Conservation (phyloP, 2,797 vertebrate species). For the Heterohyrax brucei region DNA sequence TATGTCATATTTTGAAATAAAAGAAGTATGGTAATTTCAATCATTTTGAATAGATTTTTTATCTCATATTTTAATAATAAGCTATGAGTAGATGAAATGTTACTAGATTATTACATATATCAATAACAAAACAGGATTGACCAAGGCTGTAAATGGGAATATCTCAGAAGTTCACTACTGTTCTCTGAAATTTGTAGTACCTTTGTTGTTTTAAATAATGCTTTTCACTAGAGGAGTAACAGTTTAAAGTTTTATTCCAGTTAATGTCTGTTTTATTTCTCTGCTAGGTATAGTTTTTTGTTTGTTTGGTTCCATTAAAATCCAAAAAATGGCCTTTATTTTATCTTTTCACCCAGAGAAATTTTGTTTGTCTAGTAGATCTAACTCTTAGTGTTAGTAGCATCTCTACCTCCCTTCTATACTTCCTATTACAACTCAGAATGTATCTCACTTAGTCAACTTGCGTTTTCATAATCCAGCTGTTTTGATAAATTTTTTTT, state of each 20-base stretch:
- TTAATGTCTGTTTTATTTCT: neutral
- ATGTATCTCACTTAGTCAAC: neutral
- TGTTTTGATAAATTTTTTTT: neutral
- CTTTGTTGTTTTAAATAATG: neutral
- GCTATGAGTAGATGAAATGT: neutral
- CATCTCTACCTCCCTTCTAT: neutral
- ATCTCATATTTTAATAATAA: neutral
- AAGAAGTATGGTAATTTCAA: neutral
- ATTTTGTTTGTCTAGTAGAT: neutral
- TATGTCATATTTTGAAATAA: neutral
- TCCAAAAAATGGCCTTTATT: neutral
- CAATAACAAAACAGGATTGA: neutral
- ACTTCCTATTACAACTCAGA: neutral
- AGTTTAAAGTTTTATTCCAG: neutral
- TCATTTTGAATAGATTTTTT: neutral
- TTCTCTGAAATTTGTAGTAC: neutral
- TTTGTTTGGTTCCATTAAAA: neutral
- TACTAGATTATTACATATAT: neutral
- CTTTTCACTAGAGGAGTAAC: neutral
- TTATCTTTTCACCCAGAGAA: neutral
- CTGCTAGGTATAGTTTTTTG: neutral
- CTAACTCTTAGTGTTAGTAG: neutral
- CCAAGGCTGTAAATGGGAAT: neutral
- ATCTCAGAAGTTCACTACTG: neutral
- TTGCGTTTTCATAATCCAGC: neutral